phyloP scores from a whole-genome alignment of 1,140 invertebrate species.

The Palaemon carinicauda region DNA sequence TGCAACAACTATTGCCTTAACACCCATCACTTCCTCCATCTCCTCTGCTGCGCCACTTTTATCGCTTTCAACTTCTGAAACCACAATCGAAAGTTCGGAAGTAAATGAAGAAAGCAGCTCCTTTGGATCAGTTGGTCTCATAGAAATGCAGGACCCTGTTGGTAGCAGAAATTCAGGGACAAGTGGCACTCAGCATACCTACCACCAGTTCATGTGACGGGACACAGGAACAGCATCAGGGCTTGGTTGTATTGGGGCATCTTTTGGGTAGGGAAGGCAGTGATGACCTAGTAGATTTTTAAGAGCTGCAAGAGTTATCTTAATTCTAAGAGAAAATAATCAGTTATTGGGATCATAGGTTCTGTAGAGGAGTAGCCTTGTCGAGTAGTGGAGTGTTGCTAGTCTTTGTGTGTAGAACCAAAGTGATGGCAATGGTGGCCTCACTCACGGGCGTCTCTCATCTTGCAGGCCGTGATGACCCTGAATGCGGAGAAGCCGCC shows the following conservation, averaged over 20 bases:
- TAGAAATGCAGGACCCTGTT: too few species aligned
- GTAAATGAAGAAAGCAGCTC: neutral
- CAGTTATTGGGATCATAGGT: neutral
- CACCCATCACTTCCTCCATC: neutral
- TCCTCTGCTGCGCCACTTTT: neutral
- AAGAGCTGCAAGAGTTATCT: neutral
- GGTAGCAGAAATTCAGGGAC: neutral
- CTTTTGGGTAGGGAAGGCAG: neutral
- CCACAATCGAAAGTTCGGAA: neutral
- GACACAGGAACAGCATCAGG: slow-evolving; percentile 9
- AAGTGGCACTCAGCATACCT: slow-evolving; percentile 24
- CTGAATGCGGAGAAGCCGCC: neutral
- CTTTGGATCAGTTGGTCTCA: too few species aligned
- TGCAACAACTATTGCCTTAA: neutral
- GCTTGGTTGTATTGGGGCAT: neutral
- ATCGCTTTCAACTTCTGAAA: neutral
- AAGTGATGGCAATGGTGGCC: slow-evolving; percentile 21
- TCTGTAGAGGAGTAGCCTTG: slow-evolving; percentile 42
- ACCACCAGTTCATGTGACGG: slow-evolving; percentile 50
- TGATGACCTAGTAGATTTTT: neutral
- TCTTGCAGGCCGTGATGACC: slow-evolving; percentile 50
- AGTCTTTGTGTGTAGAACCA: slow-evolving; percentile 1
- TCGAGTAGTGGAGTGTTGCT: slow-evolving; percentile 33
- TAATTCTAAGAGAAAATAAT: too few species aligned
- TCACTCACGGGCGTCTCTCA: slow-evolving; percentile 46